Conservation (phyloP, 2,888 invertebrate genomes). For the Lumbricus terrestris region DNA sequence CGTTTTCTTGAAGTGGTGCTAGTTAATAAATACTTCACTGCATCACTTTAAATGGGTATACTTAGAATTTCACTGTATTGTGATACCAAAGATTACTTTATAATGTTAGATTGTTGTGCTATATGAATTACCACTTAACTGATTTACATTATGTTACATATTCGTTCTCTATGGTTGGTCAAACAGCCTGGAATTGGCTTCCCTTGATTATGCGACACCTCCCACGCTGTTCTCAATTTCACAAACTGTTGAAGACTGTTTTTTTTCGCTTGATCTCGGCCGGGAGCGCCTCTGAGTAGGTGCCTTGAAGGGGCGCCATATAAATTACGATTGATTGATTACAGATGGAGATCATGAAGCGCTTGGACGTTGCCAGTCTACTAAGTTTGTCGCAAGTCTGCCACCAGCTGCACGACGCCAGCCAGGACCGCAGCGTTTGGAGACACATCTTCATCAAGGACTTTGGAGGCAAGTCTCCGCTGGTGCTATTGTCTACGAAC, state of each 20-base stretch:
- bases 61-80: background rate
- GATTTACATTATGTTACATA: no score
- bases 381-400: background rate
- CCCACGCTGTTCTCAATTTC: no score
- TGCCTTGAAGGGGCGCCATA: no score
- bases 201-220: no score
- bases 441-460: background rate
- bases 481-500: background rate
- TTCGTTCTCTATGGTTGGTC: no score
- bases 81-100: no score
- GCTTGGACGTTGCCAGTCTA: background rate
- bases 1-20: background rate
- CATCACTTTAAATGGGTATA: background rate
- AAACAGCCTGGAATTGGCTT: no score
- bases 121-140: no score
- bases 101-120: background rate
- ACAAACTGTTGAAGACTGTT: no score
- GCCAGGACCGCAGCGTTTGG: background rate
- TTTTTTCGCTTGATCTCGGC: no score
- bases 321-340: no score
- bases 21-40: background rate
- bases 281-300: no score
- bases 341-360: constrained; percentile 3
- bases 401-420: background rate
- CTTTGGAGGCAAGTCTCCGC: background rate